These are phyloP conservation scores for Cardiocondyla obscurior DNA, from an alignment of 1,140 invertebrate species.

Conservation along the genomic window DNA sequence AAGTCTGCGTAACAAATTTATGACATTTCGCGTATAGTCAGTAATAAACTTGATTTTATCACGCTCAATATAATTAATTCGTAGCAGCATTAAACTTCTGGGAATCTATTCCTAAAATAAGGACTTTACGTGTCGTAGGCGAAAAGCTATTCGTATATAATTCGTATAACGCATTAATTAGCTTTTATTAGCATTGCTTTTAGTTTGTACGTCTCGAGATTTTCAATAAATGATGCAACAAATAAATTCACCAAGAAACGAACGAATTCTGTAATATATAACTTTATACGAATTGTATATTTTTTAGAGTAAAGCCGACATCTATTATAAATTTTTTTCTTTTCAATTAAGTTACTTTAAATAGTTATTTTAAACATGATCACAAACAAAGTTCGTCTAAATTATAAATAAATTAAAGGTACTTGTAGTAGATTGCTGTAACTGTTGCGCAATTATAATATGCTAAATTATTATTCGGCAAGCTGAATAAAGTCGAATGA, in stretches of 20 bases:
- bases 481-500: neutral
- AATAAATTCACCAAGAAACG: neutral
- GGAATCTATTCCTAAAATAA: no score
- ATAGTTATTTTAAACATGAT: neutral
- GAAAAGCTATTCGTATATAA: no score
- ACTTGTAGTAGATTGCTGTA: neutral
- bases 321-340: no score
- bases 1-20: constrained; percentile 35
- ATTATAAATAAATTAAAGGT: neutral
- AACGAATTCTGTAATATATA: neutral
- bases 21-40: constrained; percentile 33
- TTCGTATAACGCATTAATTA: no score
- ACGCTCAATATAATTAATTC: constrained; percentile 2
- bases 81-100: neutral
- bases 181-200: no score
- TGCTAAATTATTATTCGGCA: neutral
- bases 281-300: neutral
- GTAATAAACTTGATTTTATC: constrained; percentile 13
- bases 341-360: neutral
- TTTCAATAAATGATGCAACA: no score
- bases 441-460: neutral
- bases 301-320: no score
- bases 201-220: no score
- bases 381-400: neutral
- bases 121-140: no score